These are phyloP conservation scores for Camponotus floridanus DNA, from an alignment of 1,140 invertebrate species.

Conservation along the genomic window DNA sequence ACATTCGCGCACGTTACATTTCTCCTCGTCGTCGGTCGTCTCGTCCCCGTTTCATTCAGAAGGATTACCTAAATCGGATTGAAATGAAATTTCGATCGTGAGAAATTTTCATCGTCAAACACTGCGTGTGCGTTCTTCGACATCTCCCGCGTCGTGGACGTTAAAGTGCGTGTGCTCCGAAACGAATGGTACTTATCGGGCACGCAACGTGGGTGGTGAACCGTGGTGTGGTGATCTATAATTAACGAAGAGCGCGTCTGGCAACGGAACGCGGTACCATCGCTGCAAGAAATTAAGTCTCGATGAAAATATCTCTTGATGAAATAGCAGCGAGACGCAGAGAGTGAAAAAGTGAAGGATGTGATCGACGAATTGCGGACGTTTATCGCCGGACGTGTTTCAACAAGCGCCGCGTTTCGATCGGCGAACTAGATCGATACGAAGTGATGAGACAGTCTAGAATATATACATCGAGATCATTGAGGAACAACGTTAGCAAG, in stretches of 20 bases:
- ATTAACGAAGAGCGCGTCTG: conserved; percentile 51
- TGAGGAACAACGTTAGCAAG: neutral
- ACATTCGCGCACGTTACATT: neutral
- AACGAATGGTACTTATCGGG: conserved; percentile 5
- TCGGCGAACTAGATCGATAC: neutral
- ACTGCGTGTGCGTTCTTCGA: neutral
- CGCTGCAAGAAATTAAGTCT: neutral
- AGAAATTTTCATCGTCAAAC: neutral
- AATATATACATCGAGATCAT: neutral
- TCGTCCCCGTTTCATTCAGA: neutral
- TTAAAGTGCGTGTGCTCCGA: neutral
- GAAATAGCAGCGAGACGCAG: neutral
- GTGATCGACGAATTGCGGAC: neutral
- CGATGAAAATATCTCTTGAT: neutral
- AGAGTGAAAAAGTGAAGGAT: conserved; percentile 3
- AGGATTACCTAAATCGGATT: neutral
- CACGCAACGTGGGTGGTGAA: conserved; percentile 24
- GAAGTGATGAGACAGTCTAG: neutral
- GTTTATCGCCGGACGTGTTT: neutral
- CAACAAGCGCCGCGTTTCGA: neutral
- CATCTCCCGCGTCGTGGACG: neutral
- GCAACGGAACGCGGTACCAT: neutral
- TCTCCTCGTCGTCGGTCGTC: conserved; percentile 32
- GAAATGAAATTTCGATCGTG: conserved; percentile 33
- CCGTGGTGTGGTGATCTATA: conserved; percentile 43